These are phyloP conservation scores for Apamea crenata DNA, from an alignment of 2,888 invertebrate species.

Conservation along the genomic window DNA sequence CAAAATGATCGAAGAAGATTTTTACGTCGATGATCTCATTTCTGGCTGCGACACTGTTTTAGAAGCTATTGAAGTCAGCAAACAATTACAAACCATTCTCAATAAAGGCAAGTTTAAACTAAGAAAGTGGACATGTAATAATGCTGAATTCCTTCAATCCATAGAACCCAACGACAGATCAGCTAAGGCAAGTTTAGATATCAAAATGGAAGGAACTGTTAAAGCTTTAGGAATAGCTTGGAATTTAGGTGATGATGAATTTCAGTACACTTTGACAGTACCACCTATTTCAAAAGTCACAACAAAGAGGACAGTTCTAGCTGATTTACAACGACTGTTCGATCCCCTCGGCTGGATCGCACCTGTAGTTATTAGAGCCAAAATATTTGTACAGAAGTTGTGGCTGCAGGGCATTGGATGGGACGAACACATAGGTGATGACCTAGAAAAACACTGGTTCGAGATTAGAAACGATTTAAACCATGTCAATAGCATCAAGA, in stretches of 20 bases:
- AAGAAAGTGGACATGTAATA: neutral
- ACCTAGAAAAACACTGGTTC: neutral
- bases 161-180: neutral
- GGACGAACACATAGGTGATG: neutral
- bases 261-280: neutral
- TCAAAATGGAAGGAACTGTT: neutral
- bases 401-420: neutral
- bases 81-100: neutral
- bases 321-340: too few relatives aligned
- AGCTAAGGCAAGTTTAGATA: neutral
- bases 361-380: neutral
- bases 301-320: too few relatives aligned
- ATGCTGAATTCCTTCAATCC: slow-evolving; percentile 1
- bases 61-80: too few relatives aligned
- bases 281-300: neutral
- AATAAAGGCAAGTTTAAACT: neutral
- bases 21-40: too few relatives aligned
- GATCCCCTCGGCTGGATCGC: too few relatives aligned
- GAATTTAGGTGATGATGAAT: neutral
- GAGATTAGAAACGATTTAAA: neutral
- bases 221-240: too few relatives aligned
- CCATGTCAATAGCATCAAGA: neutral
- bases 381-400: neutral
- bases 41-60: too few relatives aligned
- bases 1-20: neutral